Evolutionary conservation across 2,888 invertebrate genomes (phyloP).

Genomic region (Pocota personata): DNA sequence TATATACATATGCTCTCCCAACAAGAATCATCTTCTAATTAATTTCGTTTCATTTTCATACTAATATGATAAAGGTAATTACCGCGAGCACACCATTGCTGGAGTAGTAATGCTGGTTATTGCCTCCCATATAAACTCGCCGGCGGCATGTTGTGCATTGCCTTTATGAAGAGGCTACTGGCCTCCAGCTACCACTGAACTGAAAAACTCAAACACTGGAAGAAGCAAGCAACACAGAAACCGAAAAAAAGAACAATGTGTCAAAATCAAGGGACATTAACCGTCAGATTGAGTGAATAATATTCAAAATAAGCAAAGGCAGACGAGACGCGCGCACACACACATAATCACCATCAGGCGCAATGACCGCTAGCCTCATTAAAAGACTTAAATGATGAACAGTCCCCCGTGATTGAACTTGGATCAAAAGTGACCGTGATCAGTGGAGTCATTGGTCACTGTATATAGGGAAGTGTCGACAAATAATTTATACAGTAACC

Average conservation of each 20-base stretch:
- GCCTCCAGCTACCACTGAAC: constrained; percentile 30
- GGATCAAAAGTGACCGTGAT: constrained; percentile 50
- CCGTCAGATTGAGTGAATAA: constrained; percentile 62
- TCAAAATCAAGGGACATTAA: constrained; percentile 73
- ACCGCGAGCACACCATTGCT: neutral
- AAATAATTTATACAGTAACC: constrained; percentile 16
- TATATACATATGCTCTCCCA: neutral
- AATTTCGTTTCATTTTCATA: constrained; percentile 41
- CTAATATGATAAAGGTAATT: constrained; percentile 48
- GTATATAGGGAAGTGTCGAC: constrained; percentile 14
- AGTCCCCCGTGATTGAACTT: constrained; percentile 61
- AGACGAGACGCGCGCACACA: constrained; percentile 1
- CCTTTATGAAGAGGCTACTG: constrained; percentile 26
- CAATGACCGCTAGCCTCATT: constrained; percentile 57
- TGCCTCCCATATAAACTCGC: constrained; percentile 12
- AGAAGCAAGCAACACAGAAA: constrained; percentile 9
- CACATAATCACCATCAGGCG: constrained; percentile 26
- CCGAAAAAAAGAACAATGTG: constrained; percentile 37
- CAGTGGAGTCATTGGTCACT: constrained; percentile 48
- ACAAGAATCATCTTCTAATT: constrained; percentile 23
- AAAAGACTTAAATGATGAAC: constrained; percentile 55
- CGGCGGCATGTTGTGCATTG: constrained; percentile 22
- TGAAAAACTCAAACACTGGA: constrained; percentile 16
- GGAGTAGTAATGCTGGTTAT: constrained; percentile 2
- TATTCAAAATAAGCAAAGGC: constrained; percentile 26